Evolutionary conservation across 2,888 invertebrate species (phyloP).

Genomic region (Cephonodes hylas): DNA sequence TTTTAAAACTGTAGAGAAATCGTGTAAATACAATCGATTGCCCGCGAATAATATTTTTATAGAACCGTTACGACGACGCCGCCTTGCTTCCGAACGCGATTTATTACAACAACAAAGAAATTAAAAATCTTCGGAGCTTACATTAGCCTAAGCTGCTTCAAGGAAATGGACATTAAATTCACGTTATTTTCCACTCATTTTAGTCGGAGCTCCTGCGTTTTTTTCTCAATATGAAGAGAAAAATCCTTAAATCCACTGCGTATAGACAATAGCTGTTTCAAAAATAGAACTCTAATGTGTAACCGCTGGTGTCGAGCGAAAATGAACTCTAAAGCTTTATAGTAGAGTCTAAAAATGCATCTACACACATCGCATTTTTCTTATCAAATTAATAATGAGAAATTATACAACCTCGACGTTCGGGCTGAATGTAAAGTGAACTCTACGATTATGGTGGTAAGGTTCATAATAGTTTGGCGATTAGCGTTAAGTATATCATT

Average conservation of each 20-base stretch:
- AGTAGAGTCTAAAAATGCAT: constrained; percentile 46
- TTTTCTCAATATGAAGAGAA: constrained; percentile 27
- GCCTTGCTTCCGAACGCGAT: neutral
- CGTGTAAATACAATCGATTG: no score
- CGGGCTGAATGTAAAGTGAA: constrained; percentile 27
- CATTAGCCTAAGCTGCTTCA: neutral
- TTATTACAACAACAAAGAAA: neutral
- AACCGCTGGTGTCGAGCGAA: constrained; percentile 26
- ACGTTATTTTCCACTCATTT: neutral
- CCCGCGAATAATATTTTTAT: neutral
- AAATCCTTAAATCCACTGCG: constrained; percentile 38
- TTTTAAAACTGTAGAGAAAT: no score
- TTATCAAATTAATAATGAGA: constrained; percentile 77
- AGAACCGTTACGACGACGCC: neutral
- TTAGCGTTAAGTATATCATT: constrained; percentile 67
- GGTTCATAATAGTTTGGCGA: constrained; percentile 43
- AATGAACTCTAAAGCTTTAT: constrained; percentile 25
- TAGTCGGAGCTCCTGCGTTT: neutral
- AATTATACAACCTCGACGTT: constrained; percentile 54
- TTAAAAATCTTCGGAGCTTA: neutral
- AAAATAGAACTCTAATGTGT: constrained; percentile 37
- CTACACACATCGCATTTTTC: constrained; percentile 50
- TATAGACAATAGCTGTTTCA: constrained; percentile 42
- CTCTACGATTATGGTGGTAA: constrained; percentile 38
- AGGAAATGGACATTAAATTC: neutral